Conservation (phyloP, 2,797 vertebrate species). For the Anniella stebbinsi region DNA sequence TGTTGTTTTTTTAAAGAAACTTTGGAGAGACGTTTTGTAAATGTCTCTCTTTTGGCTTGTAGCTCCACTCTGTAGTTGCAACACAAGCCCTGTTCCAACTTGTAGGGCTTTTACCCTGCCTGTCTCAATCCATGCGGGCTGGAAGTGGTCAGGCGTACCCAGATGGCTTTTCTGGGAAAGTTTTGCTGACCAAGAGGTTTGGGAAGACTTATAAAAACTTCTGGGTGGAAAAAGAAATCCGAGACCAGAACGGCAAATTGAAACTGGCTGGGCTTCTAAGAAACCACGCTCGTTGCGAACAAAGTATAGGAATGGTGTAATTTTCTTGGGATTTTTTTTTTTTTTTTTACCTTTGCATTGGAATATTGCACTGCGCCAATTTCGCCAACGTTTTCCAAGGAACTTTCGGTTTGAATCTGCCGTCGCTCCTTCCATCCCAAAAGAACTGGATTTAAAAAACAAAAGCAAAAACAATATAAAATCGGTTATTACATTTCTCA, state of each 20-base stretch:
- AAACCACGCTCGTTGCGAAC: background rate
- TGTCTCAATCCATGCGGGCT: background rate
- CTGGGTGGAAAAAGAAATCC: background rate
- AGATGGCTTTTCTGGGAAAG: background rate
- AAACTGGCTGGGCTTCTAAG: background rate
- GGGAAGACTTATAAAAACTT: conserved; percentile 16
- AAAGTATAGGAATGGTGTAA: background rate
- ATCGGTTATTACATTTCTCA: conserved; percentile 5
- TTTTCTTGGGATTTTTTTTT: background rate
- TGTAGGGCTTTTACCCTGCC: background rate
- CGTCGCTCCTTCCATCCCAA: background rate
- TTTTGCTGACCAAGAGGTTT: conserved; percentile 31
- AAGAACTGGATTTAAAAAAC: background rate
- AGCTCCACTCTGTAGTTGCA: conserved; percentile 4
- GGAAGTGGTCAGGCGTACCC: background rate
- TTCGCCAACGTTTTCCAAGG: background rate
- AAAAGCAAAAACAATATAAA: background rate
- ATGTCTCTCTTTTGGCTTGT: background rate
- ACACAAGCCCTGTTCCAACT: conserved; percentile 4
- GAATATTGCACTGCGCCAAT: background rate
- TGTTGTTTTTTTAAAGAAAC: background rate
- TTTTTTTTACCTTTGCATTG: background rate
- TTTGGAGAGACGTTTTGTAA: background rate
- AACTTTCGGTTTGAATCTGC: background rate
- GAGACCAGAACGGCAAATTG: background rate